Percentiles rank a stretch among this genome's conserved stretches.
phyloP scores from a whole-genome alignment of 2,888 invertebrate genomes.

The Sisyra terminalis region DNA sequence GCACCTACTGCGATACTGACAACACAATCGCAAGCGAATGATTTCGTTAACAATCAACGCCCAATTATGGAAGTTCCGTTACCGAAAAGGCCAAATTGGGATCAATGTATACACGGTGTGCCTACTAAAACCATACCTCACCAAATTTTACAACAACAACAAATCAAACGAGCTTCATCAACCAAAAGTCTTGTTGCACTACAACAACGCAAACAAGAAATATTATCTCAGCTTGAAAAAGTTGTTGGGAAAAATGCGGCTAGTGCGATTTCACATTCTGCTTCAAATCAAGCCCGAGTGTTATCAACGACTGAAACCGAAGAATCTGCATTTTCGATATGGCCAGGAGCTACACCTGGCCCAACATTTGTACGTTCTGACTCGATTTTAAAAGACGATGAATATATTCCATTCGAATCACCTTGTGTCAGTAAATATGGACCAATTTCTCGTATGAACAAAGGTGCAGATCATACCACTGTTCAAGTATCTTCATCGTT shows the following conservation, averaged over 20 bases:
- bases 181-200: slow-evolving; percentile 38
- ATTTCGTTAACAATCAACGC: not conserved
- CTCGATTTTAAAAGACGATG: slow-evolving; percentile 40
- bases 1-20: not conserved
- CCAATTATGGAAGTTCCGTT: not conserved
- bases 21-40: not conserved
- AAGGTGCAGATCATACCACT: slow-evolving; percentile 15
- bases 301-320: not conserved
- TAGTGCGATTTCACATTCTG: slow-evolving; percentile 25
- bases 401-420: slow-evolving; percentile 48
- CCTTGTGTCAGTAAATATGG: slow-evolving; percentile 50
- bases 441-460: slow-evolving; percentile 41
- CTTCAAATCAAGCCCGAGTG: slow-evolving; percentile 21
- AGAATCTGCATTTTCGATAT: slow-evolving; percentile 16
- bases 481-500: slow-evolving; percentile 18
- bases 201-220: slow-evolving; percentile 41
- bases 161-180: slow-evolving; percentile 18
- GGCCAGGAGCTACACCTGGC: slow-evolving; percentile 17
- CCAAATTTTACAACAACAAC: slow-evolving; percentile 17
- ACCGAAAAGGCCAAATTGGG: slow-evolving; percentile 11
- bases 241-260: slow-evolving; percentile 34
- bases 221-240: slow-evolving; percentile 40
- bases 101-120: slow-evolving; percentile 11
- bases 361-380: slow-evolving; percentile 33
- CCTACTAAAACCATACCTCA: slow-evolving; percentile 16